Percentiles rank a stretch among this genome's conserved stretches.
These are phyloP conservation scores for Coecobrya sp. DNA, from an alignment of 2,888 invertebrate species.

Conservation along the genomic window DNA sequence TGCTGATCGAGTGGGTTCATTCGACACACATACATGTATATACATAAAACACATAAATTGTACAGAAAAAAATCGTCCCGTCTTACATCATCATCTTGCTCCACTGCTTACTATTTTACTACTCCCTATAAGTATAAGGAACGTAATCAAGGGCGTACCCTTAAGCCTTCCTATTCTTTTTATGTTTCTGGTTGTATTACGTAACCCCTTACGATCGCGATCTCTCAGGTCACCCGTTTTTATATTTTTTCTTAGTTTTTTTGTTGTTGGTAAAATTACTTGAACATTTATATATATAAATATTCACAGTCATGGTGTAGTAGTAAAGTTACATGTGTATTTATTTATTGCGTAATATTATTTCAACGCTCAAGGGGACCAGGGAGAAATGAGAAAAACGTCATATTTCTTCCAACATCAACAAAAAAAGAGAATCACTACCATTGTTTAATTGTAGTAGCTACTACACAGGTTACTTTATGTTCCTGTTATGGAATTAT, in stretches of 20 bases:
- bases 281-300: neutral
- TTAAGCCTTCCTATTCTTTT: slow-evolving; percentile 58
- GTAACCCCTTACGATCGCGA: slow-evolving; percentile 29
- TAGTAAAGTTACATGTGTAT: neutral
- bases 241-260: slow-evolving; percentile 1
- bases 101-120: slow-evolving; percentile 38
- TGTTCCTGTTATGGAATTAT: slow-evolving; percentile 24
- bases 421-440: neutral
- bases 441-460: too few species aligned
- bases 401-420: slow-evolving; percentile 43
- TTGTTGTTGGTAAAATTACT: slow-evolving; percentile 19
- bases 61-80: slow-evolving; percentile 55
- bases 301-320: neutral
- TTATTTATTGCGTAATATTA: slow-evolving; percentile 57
- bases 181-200: slow-evolving; percentile 33
- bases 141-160: slow-evolving; percentile 74
- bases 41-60: slow-evolving; percentile 62
- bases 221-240: slow-evolving; percentile 17
- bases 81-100: slow-evolving; percentile 62
- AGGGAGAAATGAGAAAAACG: slow-evolving; percentile 55
- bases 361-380: slow-evolving; percentile 63
- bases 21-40: neutral
- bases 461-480: neutral
- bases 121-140: slow-evolving; percentile 27
- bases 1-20: neutral